Evolutionary conservation across 2,888 invertebrate genomes (phyloP), one percentile per base, ranked within the genome.

Genomic region (Agrotis ipsilon): DNA sequence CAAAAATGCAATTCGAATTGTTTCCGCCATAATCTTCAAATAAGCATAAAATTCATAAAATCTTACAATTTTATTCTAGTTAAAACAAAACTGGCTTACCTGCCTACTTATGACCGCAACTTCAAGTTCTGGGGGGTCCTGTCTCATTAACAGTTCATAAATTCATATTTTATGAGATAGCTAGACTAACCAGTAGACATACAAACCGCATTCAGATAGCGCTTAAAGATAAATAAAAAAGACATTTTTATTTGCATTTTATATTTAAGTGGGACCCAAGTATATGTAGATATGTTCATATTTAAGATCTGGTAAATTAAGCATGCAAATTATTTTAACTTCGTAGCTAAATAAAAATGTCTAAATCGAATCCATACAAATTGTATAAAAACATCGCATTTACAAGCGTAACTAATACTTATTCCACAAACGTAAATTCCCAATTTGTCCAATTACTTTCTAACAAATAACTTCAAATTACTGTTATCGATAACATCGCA

Each of bases 91-190:
- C 45, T 64, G 9, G 59, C 27, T 57, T 46, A 7, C 7, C 39
- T 39, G 39, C 39, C 11, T 24, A 68, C 76, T 19, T 32, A 18
- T 13, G 19, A 63, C n/a, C 13, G 14, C 24, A 32, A 51, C 51
- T 49, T 59, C 32, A 24, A 49, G 24, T 59, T 72, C 73, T 64
- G 59, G 51, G 60, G 19, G 67, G 69, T 68, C 51, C 49, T 62
- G 43, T 77, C 27, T 64, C 27, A 57, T 51, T 59, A 61, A 46
- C 45, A 49, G 60, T 55, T 61, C 62, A 80, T 64, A 68, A 68
- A 77, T 80, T 75, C 55, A 80, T 69, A 77, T 55, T 80, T 64
- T 64, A 80, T 45, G 39, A 52, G 21, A 55, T 63, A 52, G 19
- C 48, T 67, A 49, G 66, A 7, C 13, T n/a, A 4, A 19, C 32